Evolutionary conservation across 2,888 invertebrate species (phyloP).

Genomic region (Resseliella maxima): DNA sequence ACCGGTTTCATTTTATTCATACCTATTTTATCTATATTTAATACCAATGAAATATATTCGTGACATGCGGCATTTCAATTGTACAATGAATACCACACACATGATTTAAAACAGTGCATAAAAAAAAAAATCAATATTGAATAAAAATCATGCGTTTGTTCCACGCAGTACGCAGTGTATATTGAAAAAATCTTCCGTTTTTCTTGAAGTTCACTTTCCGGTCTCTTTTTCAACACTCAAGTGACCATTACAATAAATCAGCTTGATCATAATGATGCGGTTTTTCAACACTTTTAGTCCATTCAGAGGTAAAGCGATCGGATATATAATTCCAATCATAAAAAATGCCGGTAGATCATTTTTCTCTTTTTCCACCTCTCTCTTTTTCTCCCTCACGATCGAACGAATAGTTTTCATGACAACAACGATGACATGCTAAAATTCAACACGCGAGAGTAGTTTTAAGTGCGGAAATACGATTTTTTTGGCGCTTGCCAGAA

Average conservation of each 20-base stretch:
- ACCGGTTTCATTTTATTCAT: constrained; percentile 11
- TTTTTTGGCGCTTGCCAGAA: not conserved
- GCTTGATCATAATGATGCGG: not conserved
- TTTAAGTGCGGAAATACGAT: constrained; percentile 7
- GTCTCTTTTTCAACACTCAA: not conserved
- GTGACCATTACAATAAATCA: not conserved
- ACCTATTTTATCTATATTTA: not conserved
- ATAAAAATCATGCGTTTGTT: not conserved
- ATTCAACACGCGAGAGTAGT: not conserved
- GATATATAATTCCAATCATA: not conserved
- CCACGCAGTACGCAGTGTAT: not conserved
- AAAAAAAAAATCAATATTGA: not conserved
- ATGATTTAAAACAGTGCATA: not conserved
- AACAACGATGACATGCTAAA: too few species aligned
- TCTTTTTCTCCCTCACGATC: too few species aligned
- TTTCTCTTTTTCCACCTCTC: not conserved
- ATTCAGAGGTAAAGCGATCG: not conserved
- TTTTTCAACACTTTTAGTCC: not conserved
- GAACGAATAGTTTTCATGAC: too few species aligned
- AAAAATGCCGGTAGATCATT: not conserved
- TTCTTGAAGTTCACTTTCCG: not conserved
- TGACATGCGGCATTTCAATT: constrained; percentile 11
- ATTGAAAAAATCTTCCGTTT: not conserved
- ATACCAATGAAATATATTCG: constrained; percentile 19
- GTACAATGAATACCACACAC: not conserved